Base-by-base conservation (phyloP, 2,113 vertebrate species). In the Rousettus leschenaultii region DNA sequence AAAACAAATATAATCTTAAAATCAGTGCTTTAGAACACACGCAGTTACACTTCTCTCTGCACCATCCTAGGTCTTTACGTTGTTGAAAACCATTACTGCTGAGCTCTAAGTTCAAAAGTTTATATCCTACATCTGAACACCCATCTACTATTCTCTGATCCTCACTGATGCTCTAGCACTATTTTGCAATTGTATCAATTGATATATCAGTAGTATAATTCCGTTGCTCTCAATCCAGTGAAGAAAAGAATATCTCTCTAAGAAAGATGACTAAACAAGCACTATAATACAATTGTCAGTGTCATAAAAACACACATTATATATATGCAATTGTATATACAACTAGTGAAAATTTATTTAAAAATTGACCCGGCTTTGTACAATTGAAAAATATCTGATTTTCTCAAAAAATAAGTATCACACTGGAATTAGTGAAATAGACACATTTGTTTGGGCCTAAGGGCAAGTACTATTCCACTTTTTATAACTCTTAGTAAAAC, bases 401-500 rank as follows among this genome's bases (percentile, higher is more conserved):
- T 95, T 84, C 75, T 77, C 59, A 65, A 19, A 91, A 95, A 94
- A 59, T 94, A 84, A 86, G 65, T 38, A 63, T 68, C 86, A 40
- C 77, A 84, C 59, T 79, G 92, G 96, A 92, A 94, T 96, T 94
- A 94, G 79, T 96, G 88, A 95, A 93, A 68, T 24, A 97, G 95
- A 95, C 63, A 87, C 65, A 91, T 73, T 85, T 96, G 73, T 95
- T 97, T 97, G 12, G 26, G 91, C 89, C 75, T 93, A 91, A 91
- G 71, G 96, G 95, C 95, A 97, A 97, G 80, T 89, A 78, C 77
- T 95, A 91, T 85, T 97, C 30, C 28, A 96, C 55, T 97, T 92
- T 98, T 97, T 92, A 73, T 95, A 95, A 95, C 96, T 92, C 40
- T 96, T 96, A 97, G 63, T 71, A 93, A 83, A 97, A 82, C 43